These are phyloP conservation scores for Rhynchomys soricoides DNA, from an alignment of 2,113 vertebrate genomes.

Conservation along the genomic window DNA sequence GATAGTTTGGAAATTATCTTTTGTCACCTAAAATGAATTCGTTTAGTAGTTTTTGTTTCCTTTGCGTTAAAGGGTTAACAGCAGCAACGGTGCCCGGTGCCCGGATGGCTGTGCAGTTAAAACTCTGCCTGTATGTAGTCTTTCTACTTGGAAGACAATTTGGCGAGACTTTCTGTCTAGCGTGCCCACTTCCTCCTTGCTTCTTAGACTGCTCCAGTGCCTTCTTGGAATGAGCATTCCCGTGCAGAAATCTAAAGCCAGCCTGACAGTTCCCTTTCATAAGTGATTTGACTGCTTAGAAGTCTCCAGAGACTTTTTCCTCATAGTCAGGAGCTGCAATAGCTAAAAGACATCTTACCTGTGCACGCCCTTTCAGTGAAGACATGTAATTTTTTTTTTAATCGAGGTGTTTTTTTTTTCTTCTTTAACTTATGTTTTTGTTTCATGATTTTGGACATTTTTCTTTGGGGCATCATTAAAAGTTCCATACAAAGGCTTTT, in stretches of 20 bases:
- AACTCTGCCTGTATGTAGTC: not conserved
- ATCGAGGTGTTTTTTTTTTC: not conserved
- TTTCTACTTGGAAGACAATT: constrained; percentile 10
- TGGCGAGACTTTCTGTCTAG: not conserved
- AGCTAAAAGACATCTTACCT: not conserved
- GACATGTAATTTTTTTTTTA: not conserved
- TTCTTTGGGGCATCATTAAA: not conserved
- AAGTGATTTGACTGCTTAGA: not conserved
- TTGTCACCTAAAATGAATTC: not conserved
- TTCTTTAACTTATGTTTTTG: constrained; percentile 1
- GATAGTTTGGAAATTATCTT: not conserved
- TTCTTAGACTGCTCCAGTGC: not conserved
- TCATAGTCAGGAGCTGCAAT: not conserved
- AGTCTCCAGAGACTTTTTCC: not conserved
- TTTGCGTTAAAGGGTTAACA: not conserved
- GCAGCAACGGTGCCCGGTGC: not conserved
- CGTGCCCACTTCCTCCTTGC: not conserved
- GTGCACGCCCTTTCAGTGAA: not conserved
- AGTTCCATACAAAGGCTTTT: not conserved
- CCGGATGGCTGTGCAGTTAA: not conserved
- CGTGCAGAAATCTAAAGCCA: not conserved
- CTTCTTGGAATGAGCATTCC: not conserved
- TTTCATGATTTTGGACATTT: not conserved
- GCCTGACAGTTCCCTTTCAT: not conserved
- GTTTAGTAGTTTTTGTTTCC: not conserved